Conservation (phyloP, 2,797 vertebrate species). For the Coregonus ussuriensis region DNA sequence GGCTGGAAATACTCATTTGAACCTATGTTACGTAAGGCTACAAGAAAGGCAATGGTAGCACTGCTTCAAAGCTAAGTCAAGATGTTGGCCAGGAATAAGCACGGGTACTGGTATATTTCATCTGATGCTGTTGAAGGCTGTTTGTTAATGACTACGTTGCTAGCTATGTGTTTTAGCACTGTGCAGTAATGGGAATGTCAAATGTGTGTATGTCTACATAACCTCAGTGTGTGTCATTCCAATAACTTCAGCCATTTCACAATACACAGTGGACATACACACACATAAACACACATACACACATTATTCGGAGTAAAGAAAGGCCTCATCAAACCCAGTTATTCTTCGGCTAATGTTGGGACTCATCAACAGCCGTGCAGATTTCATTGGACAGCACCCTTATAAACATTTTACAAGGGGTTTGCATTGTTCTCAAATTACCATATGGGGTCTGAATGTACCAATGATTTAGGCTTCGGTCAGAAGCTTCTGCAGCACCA, state of each 20-base stretch:
- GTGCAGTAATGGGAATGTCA: constrained; percentile 28
- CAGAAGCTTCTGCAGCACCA: constrained; percentile 25
- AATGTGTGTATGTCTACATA: constrained; percentile 15
- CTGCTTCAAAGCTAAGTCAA: constrained; percentile 69
- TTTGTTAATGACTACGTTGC: constrained; percentile 55
- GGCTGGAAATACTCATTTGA: constrained; percentile 56
- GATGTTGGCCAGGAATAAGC: constrained; percentile 63
- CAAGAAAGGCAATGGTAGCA: constrained; percentile 65
- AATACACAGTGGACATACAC: constrained; percentile 6
- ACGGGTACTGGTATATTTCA: constrained; percentile 58
- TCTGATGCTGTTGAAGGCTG: constrained; percentile 53
- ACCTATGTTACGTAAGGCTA: constrained; percentile 62
- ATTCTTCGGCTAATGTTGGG: constrained; percentile 41
- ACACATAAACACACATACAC: too few relatives aligned
- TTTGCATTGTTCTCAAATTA: constrained; percentile 54
- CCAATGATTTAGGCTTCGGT: constrained; percentile 45
- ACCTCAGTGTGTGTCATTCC: constrained; percentile 16
- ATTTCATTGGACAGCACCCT: constrained; percentile 50
- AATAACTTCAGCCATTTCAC: constrained; percentile 43
- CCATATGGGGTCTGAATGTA: constrained; percentile 34
- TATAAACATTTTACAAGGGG: constrained; percentile 61
- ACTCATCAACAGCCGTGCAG: constrained; percentile 49
- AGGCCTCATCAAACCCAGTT: constrained; percentile 29
- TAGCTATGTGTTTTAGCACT: constrained; percentile 35
- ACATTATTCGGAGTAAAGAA: too few relatives aligned